Percentiles rank a stretch among this genome's conserved stretches.
Conservation (phyloP, 92 coral and sea anemone species). For the Phymanthus crucifer region DNA sequence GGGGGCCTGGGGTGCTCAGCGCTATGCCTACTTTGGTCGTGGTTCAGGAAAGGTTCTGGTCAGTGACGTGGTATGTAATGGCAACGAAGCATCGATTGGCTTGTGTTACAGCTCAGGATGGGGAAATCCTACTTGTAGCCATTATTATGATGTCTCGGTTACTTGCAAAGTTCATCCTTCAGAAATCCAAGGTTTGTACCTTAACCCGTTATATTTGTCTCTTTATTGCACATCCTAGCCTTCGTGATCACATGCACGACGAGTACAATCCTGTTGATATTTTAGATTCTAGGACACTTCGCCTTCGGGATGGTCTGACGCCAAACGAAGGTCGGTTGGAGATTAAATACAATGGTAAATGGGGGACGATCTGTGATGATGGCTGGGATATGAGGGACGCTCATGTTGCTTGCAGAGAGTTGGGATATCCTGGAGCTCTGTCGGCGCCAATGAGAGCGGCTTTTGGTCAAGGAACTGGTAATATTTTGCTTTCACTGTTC, state of each 20-base stretch:
- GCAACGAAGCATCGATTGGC: constrained; percentile 32
- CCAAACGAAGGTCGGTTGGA: constrained; percentile 27
- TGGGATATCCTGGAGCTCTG: constrained; percentile 28
- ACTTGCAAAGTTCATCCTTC: constrained; percentile 16
- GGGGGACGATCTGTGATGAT: constrained; percentile 22
- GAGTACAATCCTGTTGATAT: too few relatives aligned
- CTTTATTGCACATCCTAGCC: too few relatives aligned
- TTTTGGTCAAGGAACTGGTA: constrained; percentile 3
- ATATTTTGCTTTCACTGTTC: not conserved
- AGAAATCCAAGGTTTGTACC: not conserved
- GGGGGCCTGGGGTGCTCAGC: constrained; percentile 36
- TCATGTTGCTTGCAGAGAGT: constrained; percentile 22
- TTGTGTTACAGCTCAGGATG: constrained; percentile 35
- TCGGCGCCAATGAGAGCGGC: not conserved
- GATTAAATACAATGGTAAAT: constrained; percentile 17
- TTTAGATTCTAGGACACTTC: constrained; percentile 3
- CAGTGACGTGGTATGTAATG: constrained; percentile 19
- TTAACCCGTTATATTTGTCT: not conserved
- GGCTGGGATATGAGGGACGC: constrained; percentile 23
- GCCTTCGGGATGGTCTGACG: constrained; percentile 14
- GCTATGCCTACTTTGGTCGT: constrained; percentile 26
- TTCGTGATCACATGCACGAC: too few relatives aligned
- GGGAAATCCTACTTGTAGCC: constrained; percentile 21
- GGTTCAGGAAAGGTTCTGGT: constrained; percentile 9
- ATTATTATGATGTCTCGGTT: constrained; percentile 15